Evolutionary conservation across 2,888 invertebrate species (phyloP).

Genomic region (Osmoderma eremita): DNA sequence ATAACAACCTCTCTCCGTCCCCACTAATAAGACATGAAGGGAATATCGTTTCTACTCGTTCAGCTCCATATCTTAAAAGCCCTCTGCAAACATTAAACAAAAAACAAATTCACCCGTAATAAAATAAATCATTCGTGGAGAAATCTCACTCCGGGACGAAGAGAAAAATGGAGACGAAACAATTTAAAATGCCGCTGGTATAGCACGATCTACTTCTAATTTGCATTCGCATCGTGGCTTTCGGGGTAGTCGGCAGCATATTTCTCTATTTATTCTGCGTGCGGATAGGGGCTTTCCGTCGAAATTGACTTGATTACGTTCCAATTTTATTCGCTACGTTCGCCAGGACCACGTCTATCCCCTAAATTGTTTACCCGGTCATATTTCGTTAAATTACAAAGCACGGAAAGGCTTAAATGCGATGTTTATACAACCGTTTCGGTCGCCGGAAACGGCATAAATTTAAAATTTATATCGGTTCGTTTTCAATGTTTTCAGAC

Average conservation of each 20-base stretch:
- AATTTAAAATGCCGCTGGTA: conserved; percentile 17
- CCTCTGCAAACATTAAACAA: conserved; percentile 7
- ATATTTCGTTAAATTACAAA: conserved; percentile 28
- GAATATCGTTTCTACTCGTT: not conserved
- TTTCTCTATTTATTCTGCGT: conserved; percentile 16
- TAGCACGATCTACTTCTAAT: not conserved
- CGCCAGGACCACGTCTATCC: not conserved
- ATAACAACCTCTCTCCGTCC: not conserved
- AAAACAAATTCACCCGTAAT: not conserved
- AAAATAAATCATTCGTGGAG: conserved; percentile 3
- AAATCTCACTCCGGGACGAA: not conserved
- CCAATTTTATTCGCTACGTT: conserved; percentile 26
- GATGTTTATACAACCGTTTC: conserved; percentile 6
- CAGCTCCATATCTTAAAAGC: not conserved
- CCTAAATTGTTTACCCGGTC: conserved; percentile 22
- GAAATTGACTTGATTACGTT: conserved; percentile 36
- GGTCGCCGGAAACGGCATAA: not conserved
- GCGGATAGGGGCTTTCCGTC: conserved; percentile 10
- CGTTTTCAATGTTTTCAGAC: no score
- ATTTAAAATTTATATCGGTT: conserved; percentile 5
- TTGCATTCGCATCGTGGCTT: conserved; percentile 19
- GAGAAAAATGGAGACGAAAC: not conserved
- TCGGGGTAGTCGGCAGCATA: not conserved
- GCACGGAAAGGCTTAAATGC: conserved; percentile 12
- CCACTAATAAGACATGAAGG: not conserved